Evolutionary conservation across 30 jellyfish, hydroid and myxozoan species (phyloP).

Genomic region (Calvadosia cruxmelitensis): DNA sequence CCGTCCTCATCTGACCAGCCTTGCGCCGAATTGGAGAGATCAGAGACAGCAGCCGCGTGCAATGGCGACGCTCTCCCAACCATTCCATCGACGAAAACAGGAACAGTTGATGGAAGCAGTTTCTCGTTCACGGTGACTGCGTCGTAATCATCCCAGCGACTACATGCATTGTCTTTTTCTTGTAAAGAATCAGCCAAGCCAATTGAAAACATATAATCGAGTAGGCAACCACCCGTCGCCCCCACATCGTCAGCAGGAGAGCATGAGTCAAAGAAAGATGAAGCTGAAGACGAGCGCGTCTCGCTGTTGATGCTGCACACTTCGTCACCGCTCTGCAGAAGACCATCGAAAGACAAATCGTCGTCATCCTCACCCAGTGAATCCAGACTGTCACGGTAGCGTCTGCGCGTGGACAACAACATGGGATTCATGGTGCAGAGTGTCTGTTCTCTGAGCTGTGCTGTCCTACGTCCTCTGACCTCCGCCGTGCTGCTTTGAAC

Average conservation of each 20-base stretch:
- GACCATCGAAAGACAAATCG: background rate
- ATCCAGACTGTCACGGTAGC: background rate
- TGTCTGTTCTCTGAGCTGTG: too few species aligned
- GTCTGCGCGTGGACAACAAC: background rate
- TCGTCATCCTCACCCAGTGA: background rate
- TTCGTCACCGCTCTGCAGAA: background rate
- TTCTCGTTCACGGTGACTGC: background rate
- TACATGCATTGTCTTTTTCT: background rate
- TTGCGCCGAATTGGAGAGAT: background rate
- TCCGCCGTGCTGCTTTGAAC: too few species aligned
- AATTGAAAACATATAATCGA: conserved; percentile 53
- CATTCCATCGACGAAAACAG: background rate
- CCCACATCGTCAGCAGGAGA: background rate
- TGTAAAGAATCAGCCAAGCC: conserved; percentile 44
- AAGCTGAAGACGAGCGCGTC: background rate
- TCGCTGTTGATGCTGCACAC: background rate
- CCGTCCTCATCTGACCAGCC: background rate
- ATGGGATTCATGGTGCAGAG: too few species aligned
- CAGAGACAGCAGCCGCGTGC: background rate
- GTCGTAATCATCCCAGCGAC: background rate
- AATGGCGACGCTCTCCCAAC: background rate
- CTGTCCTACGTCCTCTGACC: too few species aligned
- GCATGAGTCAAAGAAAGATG: background rate
- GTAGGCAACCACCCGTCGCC: conserved; percentile 2
- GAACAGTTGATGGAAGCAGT: background rate